phyloP scores from a whole-genome alignment of 1,140 invertebrate genomes.

The Atopsyche davidsoni region DNA sequence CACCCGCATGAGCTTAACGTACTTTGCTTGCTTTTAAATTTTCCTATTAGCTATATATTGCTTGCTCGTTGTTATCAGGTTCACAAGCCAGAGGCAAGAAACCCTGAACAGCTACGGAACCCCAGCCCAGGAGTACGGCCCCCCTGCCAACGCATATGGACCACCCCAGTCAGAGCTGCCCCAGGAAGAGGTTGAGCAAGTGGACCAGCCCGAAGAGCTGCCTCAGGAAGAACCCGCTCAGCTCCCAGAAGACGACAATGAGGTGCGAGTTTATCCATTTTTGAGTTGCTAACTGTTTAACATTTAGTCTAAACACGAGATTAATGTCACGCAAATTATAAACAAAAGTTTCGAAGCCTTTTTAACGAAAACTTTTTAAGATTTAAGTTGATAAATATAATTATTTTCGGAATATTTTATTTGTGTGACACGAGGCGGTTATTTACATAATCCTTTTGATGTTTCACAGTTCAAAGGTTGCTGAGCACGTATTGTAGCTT shows the following conservation, averaged over 20 bases:
- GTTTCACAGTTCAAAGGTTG: no score
- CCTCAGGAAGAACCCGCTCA: slow-evolving; percentile 11
- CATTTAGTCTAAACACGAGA: no score
- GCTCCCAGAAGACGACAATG: slow-evolving; percentile 12
- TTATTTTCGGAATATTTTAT: background rate
- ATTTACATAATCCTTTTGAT: background rate
- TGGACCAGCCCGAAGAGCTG: slow-evolving; percentile 7
- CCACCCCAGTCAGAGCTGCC: slow-evolving; percentile 16
- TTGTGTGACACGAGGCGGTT: background rate
- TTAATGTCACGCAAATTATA: no score
- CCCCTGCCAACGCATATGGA: slow-evolving; percentile 16
- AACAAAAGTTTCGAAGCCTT: no score
- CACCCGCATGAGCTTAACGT: no score
- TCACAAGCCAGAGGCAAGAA: slow-evolving; percentile 23
- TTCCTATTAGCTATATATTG: no score
- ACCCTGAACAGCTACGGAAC: slow-evolving; percentile 21
- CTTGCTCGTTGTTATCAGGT: no score
- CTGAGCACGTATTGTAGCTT: no score
- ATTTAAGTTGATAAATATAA: no score
- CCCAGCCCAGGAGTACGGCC: slow-evolving; percentile 11
- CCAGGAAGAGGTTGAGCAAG: slow-evolving; percentile 8
- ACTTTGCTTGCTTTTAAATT: no score
- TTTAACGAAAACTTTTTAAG: no score
- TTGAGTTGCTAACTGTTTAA: no score
- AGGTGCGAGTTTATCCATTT: slow-evolving; percentile 5